phyloP scores from a whole-genome alignment of 1,140 invertebrate species.

The Atta cephalotes region DNA sequence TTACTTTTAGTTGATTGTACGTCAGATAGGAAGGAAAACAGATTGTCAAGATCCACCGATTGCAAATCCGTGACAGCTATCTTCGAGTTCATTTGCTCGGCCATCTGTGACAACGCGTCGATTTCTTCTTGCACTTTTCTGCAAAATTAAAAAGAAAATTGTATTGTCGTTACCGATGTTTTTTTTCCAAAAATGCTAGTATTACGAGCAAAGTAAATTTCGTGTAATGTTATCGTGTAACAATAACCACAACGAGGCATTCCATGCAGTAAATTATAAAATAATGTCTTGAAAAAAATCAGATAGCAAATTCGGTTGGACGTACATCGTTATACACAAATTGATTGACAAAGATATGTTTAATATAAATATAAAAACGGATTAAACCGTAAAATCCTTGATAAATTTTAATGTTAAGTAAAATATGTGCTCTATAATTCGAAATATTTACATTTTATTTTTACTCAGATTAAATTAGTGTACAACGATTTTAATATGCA shows the following conservation, averaged over 20 bases:
- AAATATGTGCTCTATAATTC: too few relatives aligned
- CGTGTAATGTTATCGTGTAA: background rate
- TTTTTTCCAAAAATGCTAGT: background rate
- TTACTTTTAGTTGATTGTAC: constrained; percentile 89
- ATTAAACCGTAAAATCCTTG: too few relatives aligned
- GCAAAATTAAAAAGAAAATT: constrained; percentile 75
- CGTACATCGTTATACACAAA: too few relatives aligned
- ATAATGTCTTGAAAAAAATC: background rate
- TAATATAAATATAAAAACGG: too few relatives aligned
- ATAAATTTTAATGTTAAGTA: too few relatives aligned
- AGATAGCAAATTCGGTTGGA: background rate
- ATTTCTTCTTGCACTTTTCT: constrained; percentile 93
- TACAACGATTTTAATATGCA: too few relatives aligned
- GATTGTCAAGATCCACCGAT: constrained; percentile 95
- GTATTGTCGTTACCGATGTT: background rate
- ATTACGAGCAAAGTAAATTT: constrained; percentile 28
- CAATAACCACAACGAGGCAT: background rate
- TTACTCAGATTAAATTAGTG: too few relatives aligned
- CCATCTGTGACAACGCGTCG: constrained; percentile 91
- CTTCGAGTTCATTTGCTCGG: constrained; percentile 91
- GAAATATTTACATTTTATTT: too few relatives aligned
- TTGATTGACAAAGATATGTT: too few relatives aligned
- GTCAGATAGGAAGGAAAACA: constrained; percentile 97
- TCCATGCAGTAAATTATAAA: background rate
- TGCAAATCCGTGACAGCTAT: constrained; percentile 87